Conservation (phyloP, 2,888 invertebrate species). For the Protonemura montana region DNA sequence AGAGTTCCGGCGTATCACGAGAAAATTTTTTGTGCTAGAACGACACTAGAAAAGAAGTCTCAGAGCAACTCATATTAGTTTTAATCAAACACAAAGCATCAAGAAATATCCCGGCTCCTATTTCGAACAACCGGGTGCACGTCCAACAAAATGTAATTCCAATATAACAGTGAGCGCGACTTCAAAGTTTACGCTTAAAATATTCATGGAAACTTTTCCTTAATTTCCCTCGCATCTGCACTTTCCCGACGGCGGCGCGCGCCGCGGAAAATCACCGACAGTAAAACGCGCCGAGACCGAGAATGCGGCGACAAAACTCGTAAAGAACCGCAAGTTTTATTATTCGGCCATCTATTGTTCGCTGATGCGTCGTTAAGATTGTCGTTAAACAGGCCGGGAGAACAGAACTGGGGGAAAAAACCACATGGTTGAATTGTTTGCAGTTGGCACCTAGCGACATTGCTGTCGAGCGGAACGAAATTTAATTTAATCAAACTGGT, state of each 20-base stretch:
- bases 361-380: background rate
- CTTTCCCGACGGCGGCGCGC: background rate
- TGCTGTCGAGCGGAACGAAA: background rate
- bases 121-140: no score
- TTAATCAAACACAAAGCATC: background rate
- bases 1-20: no score
- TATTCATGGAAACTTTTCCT: conserved; percentile 7
- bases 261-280: background rate
- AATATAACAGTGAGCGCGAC: background rate
- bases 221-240: conserved; percentile 1
- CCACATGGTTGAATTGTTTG: background rate
- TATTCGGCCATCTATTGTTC: background rate
- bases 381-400: background rate
- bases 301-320: background rate
- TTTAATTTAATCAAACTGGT: background rate
- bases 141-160: background rate
- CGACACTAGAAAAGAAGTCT: background rate
- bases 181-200: background rate
- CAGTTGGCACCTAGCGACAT: background rate
- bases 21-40: background rate
- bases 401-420: background rate
- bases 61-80: background rate
- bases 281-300: background rate
- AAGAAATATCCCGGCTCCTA: background rate
- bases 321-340: background rate